phyloP scores from a whole-genome alignment of 2,797 vertebrate genomes.

The Brachyalestes nurse region DNA sequence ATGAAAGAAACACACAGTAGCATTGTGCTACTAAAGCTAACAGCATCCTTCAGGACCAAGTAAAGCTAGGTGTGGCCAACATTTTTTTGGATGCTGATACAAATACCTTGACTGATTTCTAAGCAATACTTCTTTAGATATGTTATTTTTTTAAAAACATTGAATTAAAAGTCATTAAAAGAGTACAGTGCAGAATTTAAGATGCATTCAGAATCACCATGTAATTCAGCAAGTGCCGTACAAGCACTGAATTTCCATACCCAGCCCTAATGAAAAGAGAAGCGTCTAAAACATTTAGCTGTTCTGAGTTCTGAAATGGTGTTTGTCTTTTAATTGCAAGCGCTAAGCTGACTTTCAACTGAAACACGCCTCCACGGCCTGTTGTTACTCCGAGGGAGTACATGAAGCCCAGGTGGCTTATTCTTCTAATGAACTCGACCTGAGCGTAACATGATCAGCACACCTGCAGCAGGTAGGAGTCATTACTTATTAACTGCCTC shows the following conservation, averaged over 20 bases:
- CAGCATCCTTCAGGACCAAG: not conserved
- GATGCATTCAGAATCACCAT: too few relatives aligned
- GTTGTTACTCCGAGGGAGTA: constrained; percentile 26
- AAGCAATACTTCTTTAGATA: too few relatives aligned
- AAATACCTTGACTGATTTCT: too few relatives aligned
- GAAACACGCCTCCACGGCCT: constrained; percentile 8
- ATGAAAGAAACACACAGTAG: not conserved
- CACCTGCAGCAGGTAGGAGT: constrained; percentile 75
- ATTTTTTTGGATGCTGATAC: too few relatives aligned
- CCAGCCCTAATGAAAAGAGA: not conserved
- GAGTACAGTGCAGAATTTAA: too few relatives aligned
- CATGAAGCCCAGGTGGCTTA: constrained; percentile 77
- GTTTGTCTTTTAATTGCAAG: not conserved
- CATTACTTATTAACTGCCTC: constrained; percentile 59
- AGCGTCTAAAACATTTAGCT: too few relatives aligned
- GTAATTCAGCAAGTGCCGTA: not conserved
- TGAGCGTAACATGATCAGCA: constrained; percentile 73
- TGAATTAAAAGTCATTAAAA: too few relatives aligned
- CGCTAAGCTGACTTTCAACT: not conserved
- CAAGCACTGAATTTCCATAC: not conserved
- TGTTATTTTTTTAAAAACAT: too few relatives aligned
- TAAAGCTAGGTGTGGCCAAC: not conserved
- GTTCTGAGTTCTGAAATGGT: too few relatives aligned
- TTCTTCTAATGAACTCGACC: constrained; percentile 74
- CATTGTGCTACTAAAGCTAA: not conserved